Evolutionary conservation across 1,140 invertebrate species (phyloP), one percentile per base, ranked within the genome.

Genomic region (Drosophila varians): DNA sequence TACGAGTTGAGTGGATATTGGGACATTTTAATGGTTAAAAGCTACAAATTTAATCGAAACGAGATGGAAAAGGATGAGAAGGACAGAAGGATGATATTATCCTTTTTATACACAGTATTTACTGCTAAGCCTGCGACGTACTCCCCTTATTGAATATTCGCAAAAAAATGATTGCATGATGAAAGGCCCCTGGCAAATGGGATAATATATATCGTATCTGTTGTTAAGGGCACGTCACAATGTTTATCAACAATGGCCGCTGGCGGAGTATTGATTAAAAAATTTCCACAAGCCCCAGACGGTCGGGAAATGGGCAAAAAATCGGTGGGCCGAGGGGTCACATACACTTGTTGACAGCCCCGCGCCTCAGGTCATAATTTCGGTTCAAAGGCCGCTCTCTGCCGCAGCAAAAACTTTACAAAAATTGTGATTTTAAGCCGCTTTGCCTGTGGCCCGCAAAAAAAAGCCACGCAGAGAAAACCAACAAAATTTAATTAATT

Each of bases 251-350:
- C 82, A 88, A 82, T 66, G 64, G 42, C 83, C 77, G 11, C 36
- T 43, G 83, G 82, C 36, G 31, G 53, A 62, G 66, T 86, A 86
- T 86, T 86, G 83, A 86, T 87, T 86, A 86, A 87, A 86, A 83
- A 82, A 60, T 55, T 58, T 65, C 40, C 48, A 60, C 51, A 69
- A 57, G 28, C 48, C 23, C 51, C 43, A 28, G 46, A 38, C 40
- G 12, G 18, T 2, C 21, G 43, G 19, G 23, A 38, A 55, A 36
- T 26, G 19, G 16, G 3, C 11, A 11, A 31, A 25, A 38, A 38
- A 36, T 18, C 11, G n/a, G 42, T 38, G n/a, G 16, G 12, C 9
- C 26, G 16, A 26, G 21, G 36, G 21, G 43, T 34, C 19, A 19
- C 46, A 52, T 69, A 48, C 57, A 86, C 82, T 86, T 86, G 80